A percentile compares a stretch with the other conserved stretches of the same genome.
phyloP scores from a whole-genome alignment of 1,140 invertebrate genomes.

The Plectus sambesii region DNA sequence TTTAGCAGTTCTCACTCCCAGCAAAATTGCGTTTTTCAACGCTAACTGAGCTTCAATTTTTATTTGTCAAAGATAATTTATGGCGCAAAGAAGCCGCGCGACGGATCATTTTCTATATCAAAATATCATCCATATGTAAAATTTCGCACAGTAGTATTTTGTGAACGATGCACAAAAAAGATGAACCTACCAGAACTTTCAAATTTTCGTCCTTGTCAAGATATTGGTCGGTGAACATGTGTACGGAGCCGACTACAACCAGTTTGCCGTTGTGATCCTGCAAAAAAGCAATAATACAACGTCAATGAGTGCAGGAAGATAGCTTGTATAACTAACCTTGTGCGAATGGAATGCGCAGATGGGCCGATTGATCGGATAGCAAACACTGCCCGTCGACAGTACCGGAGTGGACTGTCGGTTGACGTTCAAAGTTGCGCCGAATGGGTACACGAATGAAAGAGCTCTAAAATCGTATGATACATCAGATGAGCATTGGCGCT shows the following conservation, averaged over 20 bases:
- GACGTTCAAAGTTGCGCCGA: constrained; percentile 85
- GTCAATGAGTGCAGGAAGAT: no score
- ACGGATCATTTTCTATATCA: neutral
- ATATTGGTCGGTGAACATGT: constrained; percentile 62
- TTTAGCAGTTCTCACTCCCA: no score
- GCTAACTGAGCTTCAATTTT: no score
- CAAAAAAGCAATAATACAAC: constrained; percentile 3
- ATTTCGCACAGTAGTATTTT: constrained; percentile 5
- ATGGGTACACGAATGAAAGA: constrained; percentile 80
- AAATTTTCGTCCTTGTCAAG: constrained; percentile 89
- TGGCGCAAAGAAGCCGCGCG: constrained; percentile 1
- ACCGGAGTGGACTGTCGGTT: constrained; percentile 73
- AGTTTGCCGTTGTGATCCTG: constrained; percentile 49
- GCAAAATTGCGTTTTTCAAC: no score
- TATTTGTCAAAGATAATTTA: neutral
- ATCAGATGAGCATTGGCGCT: no score
- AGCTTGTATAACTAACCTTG: constrained; percentile 54
- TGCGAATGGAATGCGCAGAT: constrained; percentile 66
- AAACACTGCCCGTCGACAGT: constrained; percentile 77
- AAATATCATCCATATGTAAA: neutral
- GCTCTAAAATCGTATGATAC: constrained; percentile 57
- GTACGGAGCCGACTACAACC: constrained; percentile 54
- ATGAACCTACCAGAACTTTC: constrained; percentile 56
- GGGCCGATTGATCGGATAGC: constrained; percentile 82
- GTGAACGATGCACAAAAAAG: neutral